These are phyloP conservation scores for Scolopax mira DNA, from an alignment of 2,113 vertebrate species.

Conservation along the genomic window DNA sequence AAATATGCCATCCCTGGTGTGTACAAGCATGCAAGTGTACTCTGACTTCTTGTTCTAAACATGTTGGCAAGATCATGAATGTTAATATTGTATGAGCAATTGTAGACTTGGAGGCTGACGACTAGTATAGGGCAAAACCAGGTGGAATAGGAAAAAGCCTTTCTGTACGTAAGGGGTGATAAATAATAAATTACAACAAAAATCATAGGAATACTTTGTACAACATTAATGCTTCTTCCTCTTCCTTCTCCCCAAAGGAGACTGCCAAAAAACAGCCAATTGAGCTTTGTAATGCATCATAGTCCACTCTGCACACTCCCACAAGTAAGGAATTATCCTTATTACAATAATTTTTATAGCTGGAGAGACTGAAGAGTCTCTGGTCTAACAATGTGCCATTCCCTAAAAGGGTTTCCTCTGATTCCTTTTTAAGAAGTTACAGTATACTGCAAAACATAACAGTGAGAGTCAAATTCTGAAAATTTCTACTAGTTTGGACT, in stretches of 20 bases:
- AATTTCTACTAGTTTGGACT: neutral
- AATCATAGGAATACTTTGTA: neutral
- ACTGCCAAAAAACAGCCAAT: neutral
- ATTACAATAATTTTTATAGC: neutral
- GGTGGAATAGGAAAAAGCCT: neutral
- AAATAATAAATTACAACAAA: constrained; percentile 28
- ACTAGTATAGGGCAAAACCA: neutral
- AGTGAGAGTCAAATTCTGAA: neutral
- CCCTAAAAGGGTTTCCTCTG: neutral
- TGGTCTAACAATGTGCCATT: neutral
- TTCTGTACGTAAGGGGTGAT: neutral
- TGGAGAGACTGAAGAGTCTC: neutral
- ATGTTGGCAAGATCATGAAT: neutral
- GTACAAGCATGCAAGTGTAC: neutral
- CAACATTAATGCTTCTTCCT: neutral
- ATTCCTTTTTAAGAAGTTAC: neutral
- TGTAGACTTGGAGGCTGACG: neutral
- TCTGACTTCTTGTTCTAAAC: neutral
- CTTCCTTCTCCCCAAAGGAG: neutral
- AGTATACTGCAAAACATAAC: neutral
- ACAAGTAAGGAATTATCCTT: neutral
- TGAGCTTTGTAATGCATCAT: neutral
- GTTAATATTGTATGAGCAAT: constrained; percentile 34
- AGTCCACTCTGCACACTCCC: neutral
- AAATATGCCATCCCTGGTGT: neutral